Evolutionary conservation across 2,797 vertebrate species (phyloP).

Genomic region (Cuniculus paca): DNA sequence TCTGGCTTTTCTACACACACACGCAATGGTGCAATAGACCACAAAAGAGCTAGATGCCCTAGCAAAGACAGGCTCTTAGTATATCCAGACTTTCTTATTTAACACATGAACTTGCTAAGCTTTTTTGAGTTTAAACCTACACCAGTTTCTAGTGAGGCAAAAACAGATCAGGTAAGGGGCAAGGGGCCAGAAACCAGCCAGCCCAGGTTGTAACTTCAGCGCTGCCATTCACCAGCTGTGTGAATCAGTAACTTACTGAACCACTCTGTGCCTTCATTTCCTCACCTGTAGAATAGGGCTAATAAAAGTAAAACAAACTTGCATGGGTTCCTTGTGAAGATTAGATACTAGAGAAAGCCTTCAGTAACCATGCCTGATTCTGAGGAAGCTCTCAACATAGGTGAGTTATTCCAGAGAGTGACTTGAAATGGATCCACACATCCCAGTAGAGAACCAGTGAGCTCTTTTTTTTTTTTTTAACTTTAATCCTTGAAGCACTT

Average conservation of each 20-base stretch:
- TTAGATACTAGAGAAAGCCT: neutral
- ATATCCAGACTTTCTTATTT: constrained; percentile 13
- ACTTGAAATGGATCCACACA: neutral
- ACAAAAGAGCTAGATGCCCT: neutral
- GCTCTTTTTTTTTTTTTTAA: constrained; percentile 46
- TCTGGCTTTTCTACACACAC: neutral
- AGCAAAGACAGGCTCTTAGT: neutral
- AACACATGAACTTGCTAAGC: neutral
- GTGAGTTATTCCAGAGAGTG: neutral
- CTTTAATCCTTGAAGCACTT: constrained; percentile 30
- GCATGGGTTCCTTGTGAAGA: neutral
- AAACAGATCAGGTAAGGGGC: neutral
- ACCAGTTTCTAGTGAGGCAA: neutral
- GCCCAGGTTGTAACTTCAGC: too few relatives aligned
- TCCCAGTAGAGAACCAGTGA: neutral
- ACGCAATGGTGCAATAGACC: neutral
- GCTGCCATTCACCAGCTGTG: neutral
- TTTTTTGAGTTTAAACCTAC: neutral
- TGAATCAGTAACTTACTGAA: neutral
- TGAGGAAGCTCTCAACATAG: neutral
- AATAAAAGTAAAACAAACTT: neutral
- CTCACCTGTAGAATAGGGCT: constrained; percentile 10
- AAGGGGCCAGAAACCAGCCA: neutral
- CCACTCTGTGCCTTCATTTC: neutral
- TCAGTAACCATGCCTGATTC: neutral